Base-by-base conservation (phyloP, 2,797 vertebrate genomes). In the Brotogeris chrysoptera region DNA sequence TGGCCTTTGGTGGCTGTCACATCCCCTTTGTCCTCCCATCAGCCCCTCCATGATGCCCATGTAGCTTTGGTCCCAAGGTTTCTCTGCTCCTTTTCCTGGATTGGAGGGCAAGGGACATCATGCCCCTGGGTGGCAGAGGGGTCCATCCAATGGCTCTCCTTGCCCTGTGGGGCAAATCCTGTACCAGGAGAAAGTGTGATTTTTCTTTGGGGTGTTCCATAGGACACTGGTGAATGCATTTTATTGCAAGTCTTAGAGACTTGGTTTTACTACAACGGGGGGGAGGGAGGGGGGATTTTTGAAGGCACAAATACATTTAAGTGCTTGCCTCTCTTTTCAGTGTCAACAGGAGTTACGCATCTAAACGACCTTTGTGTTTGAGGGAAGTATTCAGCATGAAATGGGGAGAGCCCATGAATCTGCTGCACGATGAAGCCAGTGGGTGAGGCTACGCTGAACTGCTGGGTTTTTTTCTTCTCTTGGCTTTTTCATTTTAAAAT, bases 231-330 rank as follows among this genome's bases (percentile, higher is more conserved):
- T 63, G 82, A 79, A 88, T 24, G 27, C 23, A 44, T 89, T 95
- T 92, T 90, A 93, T 63, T 86, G 73, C 43, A 83, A 74, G 36
- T 79, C 61, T 87, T 80, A 65, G 71, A 85, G 78, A 32, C 53
- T 78, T 87, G 46, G 61, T 96, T 95, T 97, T 95, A 80, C 46
- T 88, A 18, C 86, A 86, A 88, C 85, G 92, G 88, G 86, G n/a
- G n/a, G n/a, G n/a, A n/a, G n/a, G n/a, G n/a, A n/a, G n/a, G n/a
- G n/a, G 95, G 88, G 90, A 94, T 95, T 91, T 91, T 79, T 90
- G 49, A 86, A 92, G 87, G 52, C n/a, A 74, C 68, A 82, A 88
- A 73, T 82, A 19, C 61, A 61, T 85, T 90, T 87, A 87, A 88
- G 68, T 61, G 23, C 83, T 89, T 89, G 71, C 43, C 38, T 80